phyloP scores from a whole-genome alignment of 2,888 invertebrate genomes.

The Poecilobothrus nobilitatus region DNA sequence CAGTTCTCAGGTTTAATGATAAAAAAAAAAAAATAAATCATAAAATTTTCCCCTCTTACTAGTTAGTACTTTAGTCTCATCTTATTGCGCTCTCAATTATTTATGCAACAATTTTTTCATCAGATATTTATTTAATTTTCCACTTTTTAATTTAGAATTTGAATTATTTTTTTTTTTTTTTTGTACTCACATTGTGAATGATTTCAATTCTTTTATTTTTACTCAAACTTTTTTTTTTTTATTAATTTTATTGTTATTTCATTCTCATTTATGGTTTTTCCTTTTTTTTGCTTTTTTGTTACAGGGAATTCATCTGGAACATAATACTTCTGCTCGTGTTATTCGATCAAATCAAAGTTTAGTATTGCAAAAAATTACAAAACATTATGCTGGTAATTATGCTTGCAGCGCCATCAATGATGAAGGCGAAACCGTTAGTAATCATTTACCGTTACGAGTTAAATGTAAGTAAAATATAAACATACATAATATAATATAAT shows the following conservation, averaged over 20 bases:
- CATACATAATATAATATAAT: slow-evolving; percentile 6
- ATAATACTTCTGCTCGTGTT: slow-evolving; percentile 79
- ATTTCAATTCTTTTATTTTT: neutral
- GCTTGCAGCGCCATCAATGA: slow-evolving; percentile 81
- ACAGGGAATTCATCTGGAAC: slow-evolving; percentile 69
- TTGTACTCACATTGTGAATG: too few species aligned
- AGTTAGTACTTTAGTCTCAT: too few species aligned
- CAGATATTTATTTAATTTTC: too few species aligned
- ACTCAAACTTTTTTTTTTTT: neutral
- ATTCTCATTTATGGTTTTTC: too few species aligned
- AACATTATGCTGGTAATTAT: slow-evolving; percentile 77
- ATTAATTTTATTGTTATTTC: slow-evolving; percentile 20
- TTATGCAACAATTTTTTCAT: too few species aligned
- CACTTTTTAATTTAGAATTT: too few species aligned
- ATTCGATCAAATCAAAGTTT: slow-evolving; percentile 88
- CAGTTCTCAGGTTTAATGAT: too few species aligned
- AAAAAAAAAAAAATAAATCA: too few species aligned
- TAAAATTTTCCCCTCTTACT: too few species aligned
- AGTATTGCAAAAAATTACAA: slow-evolving; percentile 80
- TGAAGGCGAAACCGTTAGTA: slow-evolving; percentile 80
- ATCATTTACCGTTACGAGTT: slow-evolving; percentile 73
- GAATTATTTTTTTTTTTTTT: too few species aligned
- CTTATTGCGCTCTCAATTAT: too few species aligned
- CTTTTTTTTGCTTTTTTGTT: slow-evolving; percentile 30
- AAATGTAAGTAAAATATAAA: slow-evolving; percentile 63